Evolutionary conservation across 2,113 vertebrate genomes (phyloP).

Genomic region (Baryphthengus martii): DNA sequence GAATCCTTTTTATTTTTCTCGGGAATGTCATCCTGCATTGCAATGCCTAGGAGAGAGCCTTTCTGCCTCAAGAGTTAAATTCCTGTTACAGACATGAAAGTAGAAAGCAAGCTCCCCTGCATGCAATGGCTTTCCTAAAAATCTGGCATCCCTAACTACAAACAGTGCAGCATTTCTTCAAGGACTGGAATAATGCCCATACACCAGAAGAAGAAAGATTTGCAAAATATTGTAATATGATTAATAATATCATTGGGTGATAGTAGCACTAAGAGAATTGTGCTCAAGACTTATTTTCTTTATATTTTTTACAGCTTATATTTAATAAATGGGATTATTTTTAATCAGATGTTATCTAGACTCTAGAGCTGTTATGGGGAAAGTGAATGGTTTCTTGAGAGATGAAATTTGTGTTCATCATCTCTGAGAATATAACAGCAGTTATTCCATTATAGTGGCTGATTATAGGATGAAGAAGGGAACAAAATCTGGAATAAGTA

Average conservation of each 20-base stretch:
- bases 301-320: not conserved
- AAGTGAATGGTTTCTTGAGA: not conserved
- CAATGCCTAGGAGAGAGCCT: rapidly evolving
- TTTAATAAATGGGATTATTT: not conserved
- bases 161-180: not conserved
- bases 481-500: not conserved
- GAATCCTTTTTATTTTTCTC: not conserved
- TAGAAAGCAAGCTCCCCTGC: not conserved
- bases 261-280: not conserved
- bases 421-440: not conserved
- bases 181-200: not conserved
- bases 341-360: not conserved
- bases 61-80: not conserved
- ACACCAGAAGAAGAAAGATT: not conserved
- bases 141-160: not conserved
- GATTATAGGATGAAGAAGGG: not conserved
- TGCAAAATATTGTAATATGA: not conserved
- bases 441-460: not conserved
- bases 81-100: not conserved
- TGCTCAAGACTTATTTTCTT: not conserved
- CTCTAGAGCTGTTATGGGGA: not conserved
- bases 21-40: not conserved
- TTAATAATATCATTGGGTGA: not conserved
- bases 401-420: not conserved
- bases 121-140: not conserved